Evolutionary conservation across 2,113 vertebrate genomes (phyloP).

Genomic region (Rana temporaria): DNA sequence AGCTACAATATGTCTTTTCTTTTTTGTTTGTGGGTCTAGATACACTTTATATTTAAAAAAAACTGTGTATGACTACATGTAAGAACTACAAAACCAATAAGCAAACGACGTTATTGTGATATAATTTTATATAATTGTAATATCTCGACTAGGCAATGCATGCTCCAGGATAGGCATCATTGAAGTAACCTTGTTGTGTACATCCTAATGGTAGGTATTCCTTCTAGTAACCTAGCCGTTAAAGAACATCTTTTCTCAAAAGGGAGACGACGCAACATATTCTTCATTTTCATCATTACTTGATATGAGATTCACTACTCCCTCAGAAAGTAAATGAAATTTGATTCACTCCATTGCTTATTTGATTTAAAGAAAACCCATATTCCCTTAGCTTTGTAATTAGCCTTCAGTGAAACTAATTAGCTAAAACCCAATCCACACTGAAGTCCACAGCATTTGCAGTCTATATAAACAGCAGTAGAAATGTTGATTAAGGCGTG

Average conservation of each 20-base stretch:
- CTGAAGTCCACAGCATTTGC: slow-evolving; percentile 27
- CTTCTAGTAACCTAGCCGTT: not conserved
- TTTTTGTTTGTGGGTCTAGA: too few species aligned
- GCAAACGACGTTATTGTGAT: too few species aligned
- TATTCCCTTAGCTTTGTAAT: slow-evolving; percentile 52
- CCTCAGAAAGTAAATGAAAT: slow-evolving; percentile 45
- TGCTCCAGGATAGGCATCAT: too few species aligned
- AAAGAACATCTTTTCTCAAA: not conserved
- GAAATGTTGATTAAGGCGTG: not conserved
- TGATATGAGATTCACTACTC: slow-evolving; percentile 26
- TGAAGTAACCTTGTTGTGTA: too few species aligned
- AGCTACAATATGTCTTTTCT: too few species aligned
- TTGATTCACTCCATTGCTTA: slow-evolving; percentile 44
- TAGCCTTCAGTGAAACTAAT: slow-evolving; percentile 51
- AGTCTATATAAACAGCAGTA: slow-evolving; percentile 23
- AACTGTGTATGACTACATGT: too few species aligned
- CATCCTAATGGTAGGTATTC: too few species aligned
- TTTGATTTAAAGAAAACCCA: slow-evolving; percentile 53
- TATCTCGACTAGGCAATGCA: too few species aligned
- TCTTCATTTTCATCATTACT: slow-evolving; percentile 43
- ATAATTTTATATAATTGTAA: too few species aligned
- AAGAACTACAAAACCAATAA: too few species aligned
- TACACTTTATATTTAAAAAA: too few species aligned
- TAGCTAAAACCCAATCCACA: slow-evolving; percentile 49
- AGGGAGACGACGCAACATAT: slow-evolving; percentile 11